Conservation (phyloP, 2,113 vertebrate species). For the Myiopsitta monachus region DNA sequence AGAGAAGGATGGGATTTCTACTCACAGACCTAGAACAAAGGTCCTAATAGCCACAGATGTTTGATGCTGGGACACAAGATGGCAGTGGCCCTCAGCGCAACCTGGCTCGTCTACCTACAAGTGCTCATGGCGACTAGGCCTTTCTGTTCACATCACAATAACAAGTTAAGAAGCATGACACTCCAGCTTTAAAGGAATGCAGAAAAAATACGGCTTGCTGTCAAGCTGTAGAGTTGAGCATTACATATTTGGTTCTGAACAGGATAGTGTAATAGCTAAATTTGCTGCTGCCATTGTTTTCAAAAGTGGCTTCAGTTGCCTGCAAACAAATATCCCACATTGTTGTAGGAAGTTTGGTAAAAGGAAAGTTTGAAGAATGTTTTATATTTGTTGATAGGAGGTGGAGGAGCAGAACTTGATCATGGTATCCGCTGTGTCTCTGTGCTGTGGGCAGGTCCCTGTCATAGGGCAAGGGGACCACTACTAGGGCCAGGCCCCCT, state of each 20-base stretch:
- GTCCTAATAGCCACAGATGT: neutral
- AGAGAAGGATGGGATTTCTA: neutral
- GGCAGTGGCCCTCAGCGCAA: neutral
- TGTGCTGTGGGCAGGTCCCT: neutral
- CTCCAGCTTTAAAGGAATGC: neutral
- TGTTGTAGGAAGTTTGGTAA: neutral
- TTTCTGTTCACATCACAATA: neutral
- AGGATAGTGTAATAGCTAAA: neutral
- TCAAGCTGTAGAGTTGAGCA: neutral
- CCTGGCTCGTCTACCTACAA: neutral
- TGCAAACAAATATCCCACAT: neutral
- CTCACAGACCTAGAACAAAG: neutral
- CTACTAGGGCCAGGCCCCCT: too few species aligned
- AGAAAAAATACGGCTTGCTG: neutral
- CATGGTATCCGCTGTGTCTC: accelerated
- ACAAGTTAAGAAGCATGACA: neutral
- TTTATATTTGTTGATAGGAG: neutral
- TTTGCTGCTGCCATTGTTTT: neutral
- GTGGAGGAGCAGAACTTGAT: neutral
- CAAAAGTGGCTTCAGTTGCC: neutral
- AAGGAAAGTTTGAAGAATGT: neutral
- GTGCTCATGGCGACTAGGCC: neutral
- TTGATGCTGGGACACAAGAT: neutral
- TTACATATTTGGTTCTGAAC: neutral
- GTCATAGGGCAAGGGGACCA: neutral